Conservation (phyloP, 2,888 invertebrate genomes). For the Tanypteryx hageni region DNA sequence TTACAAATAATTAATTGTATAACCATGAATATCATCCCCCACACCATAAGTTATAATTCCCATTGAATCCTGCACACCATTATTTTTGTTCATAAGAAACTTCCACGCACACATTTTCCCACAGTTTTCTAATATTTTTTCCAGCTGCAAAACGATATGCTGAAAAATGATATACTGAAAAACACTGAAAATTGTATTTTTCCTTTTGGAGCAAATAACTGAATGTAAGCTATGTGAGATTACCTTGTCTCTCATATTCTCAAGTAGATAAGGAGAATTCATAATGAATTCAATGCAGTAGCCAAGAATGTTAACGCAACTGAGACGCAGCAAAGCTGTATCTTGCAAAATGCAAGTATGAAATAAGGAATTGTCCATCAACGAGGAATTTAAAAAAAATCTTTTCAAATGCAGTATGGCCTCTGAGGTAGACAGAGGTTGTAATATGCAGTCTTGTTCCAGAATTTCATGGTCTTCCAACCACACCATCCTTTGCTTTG, state of each 20-base stretch:
- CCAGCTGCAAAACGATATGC: constrained; percentile 54
- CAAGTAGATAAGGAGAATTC: not conserved
- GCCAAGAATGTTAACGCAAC: constrained; percentile 38
- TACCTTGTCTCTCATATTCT: not conserved
- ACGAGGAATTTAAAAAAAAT: not conserved
- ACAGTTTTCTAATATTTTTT: constrained; percentile 21
- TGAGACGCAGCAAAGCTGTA: not conserved
- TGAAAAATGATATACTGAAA: not conserved
- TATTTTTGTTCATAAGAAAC: constrained; percentile 13
- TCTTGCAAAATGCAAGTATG: constrained; percentile 24
- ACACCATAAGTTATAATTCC: constrained; percentile 35
- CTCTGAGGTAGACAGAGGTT: constrained; percentile 96
- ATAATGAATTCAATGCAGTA: constrained; percentile 23
- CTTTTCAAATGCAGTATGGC: constrained; percentile 75
- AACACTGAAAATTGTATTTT: not conserved
- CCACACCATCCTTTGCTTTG: constrained; percentile 96
- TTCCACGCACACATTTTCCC: constrained; percentile 11
- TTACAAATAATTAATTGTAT: constrained; percentile 17
- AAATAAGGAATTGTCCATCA: not conserved
- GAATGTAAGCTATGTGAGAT: not conserved
- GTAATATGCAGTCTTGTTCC: constrained; percentile 96
- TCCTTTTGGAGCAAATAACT: not conserved
- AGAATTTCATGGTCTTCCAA: constrained; percentile 97
- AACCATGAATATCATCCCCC: constrained; percentile 16
- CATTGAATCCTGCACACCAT: constrained; percentile 9